Base-by-base conservation (phyloP, 2,113 vertebrate species). In the Caranx ignobilis region DNA sequence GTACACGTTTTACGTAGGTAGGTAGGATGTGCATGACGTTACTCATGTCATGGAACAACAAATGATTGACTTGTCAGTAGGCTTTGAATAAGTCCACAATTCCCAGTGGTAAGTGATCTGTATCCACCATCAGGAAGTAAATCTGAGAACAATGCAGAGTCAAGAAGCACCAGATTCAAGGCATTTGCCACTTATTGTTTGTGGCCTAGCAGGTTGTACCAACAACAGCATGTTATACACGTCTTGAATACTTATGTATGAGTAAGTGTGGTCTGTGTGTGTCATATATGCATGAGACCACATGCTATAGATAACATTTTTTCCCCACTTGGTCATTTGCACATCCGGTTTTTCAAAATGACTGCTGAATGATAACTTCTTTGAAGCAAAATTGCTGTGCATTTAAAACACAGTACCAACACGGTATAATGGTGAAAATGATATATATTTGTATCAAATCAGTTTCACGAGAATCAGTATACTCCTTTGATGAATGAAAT, bases 21-120 rank as follows among this genome's bases (percentile, higher is more conserved):
- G 12, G 12, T 26, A 31, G 3, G 2, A 13, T n/a, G 8, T 64
- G 11, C 8, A 62, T 45, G 4, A 4, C 16, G 47, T 48, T 21
- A 35, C 19, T 11, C 12, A 52, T 21, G 19, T 39, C 54, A 68
- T 32, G 16, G 15, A 61, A 41, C 64, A 56, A 9, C 54, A 47
- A 21, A 6, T 48, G 60, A 84, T 82, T 71, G 43, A 85, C 72
- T 72, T 75, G 68, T 32, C 48, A 79, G 15, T 5, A 82, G 16
- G 15, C 37, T 66, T 16, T 64, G 13, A 66, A 80, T 34, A 8
- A 39, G 5, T 34, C 12, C 68, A 52, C 3, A 39, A 19, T 71
- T 74, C 79, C 79, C 85, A 15, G 31, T 77, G 13, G 12, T 5
- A 56, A 41, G n/a, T 60, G 78, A 69, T 31, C n/a, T 5, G 6